Evolutionary conservation across 2,113 vertebrate genomes (phyloP).

Genomic region (Recurvirostra avosetta): DNA sequence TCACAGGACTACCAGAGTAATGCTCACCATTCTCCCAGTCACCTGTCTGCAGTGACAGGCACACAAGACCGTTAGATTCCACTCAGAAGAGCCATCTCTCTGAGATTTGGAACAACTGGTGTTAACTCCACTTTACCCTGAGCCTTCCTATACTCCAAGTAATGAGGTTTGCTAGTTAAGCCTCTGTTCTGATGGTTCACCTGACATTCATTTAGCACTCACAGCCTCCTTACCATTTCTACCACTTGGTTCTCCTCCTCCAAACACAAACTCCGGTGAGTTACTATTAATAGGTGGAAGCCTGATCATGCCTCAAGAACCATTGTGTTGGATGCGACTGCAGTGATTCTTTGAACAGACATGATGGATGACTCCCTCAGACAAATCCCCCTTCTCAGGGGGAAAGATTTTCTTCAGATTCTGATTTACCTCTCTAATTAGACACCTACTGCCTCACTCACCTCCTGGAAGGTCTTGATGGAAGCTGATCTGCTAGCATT

Average conservation of each 20-base stretch:
- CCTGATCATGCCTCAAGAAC: not conserved
- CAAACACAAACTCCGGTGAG: not conserved
- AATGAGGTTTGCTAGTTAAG: not conserved
- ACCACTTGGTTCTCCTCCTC: not conserved
- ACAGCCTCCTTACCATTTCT: not conserved
- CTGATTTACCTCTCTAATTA: rapidly evolving
- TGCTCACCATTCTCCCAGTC: not conserved
- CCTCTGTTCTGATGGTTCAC: not conserved
- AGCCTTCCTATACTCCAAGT: not conserved
- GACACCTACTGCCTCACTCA: not conserved
- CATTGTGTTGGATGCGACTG: not conserved
- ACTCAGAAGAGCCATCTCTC: not conserved
- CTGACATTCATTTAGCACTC: not conserved
- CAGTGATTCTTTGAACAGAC: not conserved
- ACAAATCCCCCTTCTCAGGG: not conserved
- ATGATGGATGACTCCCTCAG: not conserved
- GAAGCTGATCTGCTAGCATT: not conserved
- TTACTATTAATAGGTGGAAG: not conserved
- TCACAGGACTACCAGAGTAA: not conserved
- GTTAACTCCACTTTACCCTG: not conserved
- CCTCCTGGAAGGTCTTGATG: not conserved
- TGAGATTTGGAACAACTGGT: not conserved
- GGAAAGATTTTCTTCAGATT: not conserved
- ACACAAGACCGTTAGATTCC: not conserved
- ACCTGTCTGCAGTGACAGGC: not conserved